A percentile compares a stretch with the other conserved stretches of the same genome.
These are phyloP conservation scores for Esox masquinongy DNA, from an alignment of 2,797 vertebrate genomes.

Conservation along the genomic window DNA sequence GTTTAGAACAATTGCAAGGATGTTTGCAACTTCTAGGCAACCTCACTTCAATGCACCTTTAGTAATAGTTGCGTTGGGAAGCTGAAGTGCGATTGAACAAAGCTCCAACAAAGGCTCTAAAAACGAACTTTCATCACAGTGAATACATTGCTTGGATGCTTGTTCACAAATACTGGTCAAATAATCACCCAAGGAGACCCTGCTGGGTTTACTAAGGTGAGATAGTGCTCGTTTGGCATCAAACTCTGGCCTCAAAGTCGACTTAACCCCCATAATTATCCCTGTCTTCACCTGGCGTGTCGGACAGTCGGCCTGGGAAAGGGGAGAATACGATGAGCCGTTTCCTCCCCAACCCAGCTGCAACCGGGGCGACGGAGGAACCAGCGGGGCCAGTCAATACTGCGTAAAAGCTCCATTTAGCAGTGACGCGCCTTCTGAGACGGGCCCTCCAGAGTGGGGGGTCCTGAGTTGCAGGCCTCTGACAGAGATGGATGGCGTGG, in stretches of 20 bases:
- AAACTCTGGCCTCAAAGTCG: constrained; percentile 34
- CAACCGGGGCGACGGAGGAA: constrained; percentile 72
- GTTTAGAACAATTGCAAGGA: too few species aligned
- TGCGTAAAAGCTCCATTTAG: constrained; percentile 82
- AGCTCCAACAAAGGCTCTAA: too few species aligned
- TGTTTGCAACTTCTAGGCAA: too few species aligned
- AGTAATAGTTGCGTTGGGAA: too few species aligned
- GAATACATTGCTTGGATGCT: not conserved
- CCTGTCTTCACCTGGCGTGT: constrained; percentile 50
- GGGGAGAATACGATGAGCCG: constrained; percentile 62
- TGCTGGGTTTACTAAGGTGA: constrained; percentile 20
- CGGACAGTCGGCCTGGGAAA: constrained; percentile 44
- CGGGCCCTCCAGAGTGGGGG: constrained; percentile 67
- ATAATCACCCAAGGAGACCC: not conserved
- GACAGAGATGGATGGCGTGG: constrained; percentile 91
- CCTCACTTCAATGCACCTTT: too few species aligned
- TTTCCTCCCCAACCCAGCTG: constrained; percentile 66
- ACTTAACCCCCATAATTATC: constrained; percentile 53
- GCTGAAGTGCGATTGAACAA: too few species aligned
- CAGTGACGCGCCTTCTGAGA: constrained; percentile 65
- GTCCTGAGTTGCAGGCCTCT: constrained; percentile 74
- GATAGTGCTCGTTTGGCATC: constrained; percentile 37
- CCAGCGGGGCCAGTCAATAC: constrained; percentile 78
- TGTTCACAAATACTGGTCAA: not conserved
- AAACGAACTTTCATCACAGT: not conserved